phyloP scores from a whole-genome alignment of 1,140 invertebrate species.

The Potamilus streckersoni region DNA sequence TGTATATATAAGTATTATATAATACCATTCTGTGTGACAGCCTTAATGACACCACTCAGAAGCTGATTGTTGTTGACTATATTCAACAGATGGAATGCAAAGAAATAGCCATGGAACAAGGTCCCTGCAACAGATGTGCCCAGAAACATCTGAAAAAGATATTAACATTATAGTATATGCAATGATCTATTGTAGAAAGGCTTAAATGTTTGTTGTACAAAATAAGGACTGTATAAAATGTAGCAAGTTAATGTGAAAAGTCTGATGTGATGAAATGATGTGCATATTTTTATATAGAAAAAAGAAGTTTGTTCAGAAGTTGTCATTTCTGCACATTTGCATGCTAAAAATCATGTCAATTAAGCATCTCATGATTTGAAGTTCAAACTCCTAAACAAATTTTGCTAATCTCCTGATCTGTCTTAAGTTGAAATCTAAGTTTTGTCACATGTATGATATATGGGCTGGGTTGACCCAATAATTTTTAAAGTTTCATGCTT shows the following conservation, averaged over 20 bases:
- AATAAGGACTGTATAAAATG: too few relatives aligned
- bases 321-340: not conserved
- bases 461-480: too few relatives aligned
- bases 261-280: not conserved
- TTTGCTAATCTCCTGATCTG: too few relatives aligned
- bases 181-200: too few relatives aligned
- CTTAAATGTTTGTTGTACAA: too few relatives aligned
- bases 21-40: conserved; percentile 67
- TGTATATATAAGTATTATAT: not conserved
- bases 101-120: conserved; percentile 65
- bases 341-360: not conserved
- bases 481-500: too few relatives aligned
- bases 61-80: conserved; percentile 68
- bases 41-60: conserved; percentile 65
- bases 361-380: too few relatives aligned
- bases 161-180: not conserved
- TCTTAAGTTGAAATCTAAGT: too few relatives aligned
- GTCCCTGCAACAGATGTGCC: conserved; percentile 64
- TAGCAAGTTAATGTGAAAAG: too few relatives aligned
- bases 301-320: not conserved
- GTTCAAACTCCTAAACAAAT: too few relatives aligned
- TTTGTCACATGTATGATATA: too few relatives aligned
- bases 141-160: conserved; percentile 59
- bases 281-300: not conserved
- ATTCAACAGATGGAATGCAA: conserved; percentile 68